Percentiles rank a stretch among this genome's conserved stretches.
Evolutionary conservation across 2,888 invertebrate genomes (phyloP).

Genomic region (Tetropium fuscum): DNA sequence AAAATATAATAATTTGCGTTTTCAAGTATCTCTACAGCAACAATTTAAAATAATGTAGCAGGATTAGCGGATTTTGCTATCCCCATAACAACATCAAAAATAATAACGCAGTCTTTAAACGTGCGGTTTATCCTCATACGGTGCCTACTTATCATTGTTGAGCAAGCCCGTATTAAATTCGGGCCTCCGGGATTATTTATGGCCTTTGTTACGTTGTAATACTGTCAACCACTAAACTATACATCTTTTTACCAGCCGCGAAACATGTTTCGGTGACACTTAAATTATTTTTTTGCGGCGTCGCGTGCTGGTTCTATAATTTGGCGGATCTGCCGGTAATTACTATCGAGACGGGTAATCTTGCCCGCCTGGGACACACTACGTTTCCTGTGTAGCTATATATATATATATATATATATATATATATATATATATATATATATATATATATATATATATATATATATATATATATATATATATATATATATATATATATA

Average conservation of each 20-base stretch:
- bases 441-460: too few species aligned
- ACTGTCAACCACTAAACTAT: conserved; percentile 38
- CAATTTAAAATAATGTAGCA: too few species aligned
- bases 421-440: too few species aligned
- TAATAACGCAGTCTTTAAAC: conserved; percentile 8
- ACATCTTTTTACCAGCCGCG: conserved; percentile 38
- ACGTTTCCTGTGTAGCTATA: too few species aligned
- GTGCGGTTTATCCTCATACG: conserved; percentile 11
- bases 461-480: too few species aligned
- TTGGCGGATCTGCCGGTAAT: conserved; percentile 1
- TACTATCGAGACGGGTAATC: background rate
- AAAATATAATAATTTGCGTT: too few species aligned
- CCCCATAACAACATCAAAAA: conserved; percentile 6
- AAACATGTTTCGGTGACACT: conserved; percentile 37
- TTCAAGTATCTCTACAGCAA: too few species aligned
- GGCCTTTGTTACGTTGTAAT: conserved; percentile 37
- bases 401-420: too few species aligned
- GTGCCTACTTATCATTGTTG: conserved; percentile 31
- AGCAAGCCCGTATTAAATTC: conserved; percentile 31
- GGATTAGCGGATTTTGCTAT: too few species aligned
- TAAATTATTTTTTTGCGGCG: conserved; percentile 31
- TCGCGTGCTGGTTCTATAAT: conserved; percentile 12
- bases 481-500: too few species aligned
- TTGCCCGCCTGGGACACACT: too few species aligned
- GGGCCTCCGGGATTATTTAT: conserved; percentile 34